A percentile compares a stretch with the other conserved stretches of the same genome.
These are phyloP conservation scores for Lepidocyrtinus sp. DNA, from an alignment of 2,888 invertebrate genomes.

Conservation along the genomic window DNA sequence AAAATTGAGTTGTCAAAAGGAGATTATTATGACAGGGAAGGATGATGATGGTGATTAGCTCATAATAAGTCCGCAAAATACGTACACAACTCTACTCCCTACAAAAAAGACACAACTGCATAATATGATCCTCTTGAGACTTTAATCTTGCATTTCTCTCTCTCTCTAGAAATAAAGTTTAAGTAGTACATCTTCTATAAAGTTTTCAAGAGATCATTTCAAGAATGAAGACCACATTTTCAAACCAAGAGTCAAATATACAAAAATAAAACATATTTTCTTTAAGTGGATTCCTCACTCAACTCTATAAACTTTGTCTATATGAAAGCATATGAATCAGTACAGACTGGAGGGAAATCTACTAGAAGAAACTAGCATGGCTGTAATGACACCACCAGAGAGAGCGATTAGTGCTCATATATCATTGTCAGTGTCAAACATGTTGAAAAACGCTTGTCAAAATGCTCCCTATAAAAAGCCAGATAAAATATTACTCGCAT, in stretches of 20 bases:
- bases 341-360: neutral
- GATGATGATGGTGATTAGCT: slow-evolving; percentile 44
- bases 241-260: neutral
- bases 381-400: slow-evolving; percentile 54
- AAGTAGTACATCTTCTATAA: too few species aligned
- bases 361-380: slow-evolving; percentile 3
- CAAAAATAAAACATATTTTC: slow-evolving; percentile 32
- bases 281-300: slow-evolving; percentile 57
- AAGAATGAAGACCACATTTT: neutral
- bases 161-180: neutral
- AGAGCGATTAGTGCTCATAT: slow-evolving; percentile 69
- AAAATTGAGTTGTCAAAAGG: slow-evolving; percentile 40
- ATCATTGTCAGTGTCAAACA: slow-evolving; percentile 68
- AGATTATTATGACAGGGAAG: slow-evolving; percentile 55
- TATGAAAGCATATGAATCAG: neutral
- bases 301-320: too few species aligned
- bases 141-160: neutral
- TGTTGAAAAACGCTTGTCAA: slow-evolving; percentile 61
- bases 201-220: neutral
- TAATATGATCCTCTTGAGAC: neutral
- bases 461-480: slow-evolving; percentile 20
- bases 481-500: slow-evolving; percentile 46
- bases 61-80: neutral
- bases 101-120: neutral
- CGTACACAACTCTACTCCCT: neutral